Base-by-base conservation (phyloP, 2,888 invertebrate genomes). In the Macrosoma leucophasiata region DNA sequence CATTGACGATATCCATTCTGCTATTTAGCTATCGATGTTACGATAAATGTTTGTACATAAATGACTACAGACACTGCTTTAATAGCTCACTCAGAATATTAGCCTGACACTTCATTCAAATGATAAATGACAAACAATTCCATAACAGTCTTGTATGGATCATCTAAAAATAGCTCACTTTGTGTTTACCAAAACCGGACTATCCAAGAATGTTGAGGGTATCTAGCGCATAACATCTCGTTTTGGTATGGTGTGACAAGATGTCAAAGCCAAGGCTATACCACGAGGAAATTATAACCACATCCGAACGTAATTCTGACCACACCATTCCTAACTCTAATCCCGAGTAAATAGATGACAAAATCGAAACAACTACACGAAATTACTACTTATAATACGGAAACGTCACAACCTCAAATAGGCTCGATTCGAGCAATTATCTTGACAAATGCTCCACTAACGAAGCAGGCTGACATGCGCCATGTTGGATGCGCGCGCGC, bases 381-480 rank as follows among this genome's bases (percentile, higher is more conserved):
- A n/a, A n/a, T n/a, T n/a, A n/a, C n/a, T 59, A 56, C 62, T 63
- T 58, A 62, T 63, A 60, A 69, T 58, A 63, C 69, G 71, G 69
- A 76, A 73, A 70, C 58, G 65, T 71, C 69, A 60, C 55, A 59
- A 55, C 59, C 58, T 61, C 57, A 65, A 73, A 71, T 63, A n/a
- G 68, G 68, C 52, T 55, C 40, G 47, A 62, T 66, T 65, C 60
- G 57, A 62, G 68, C 73, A 74, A 76, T 76, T 76, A 74, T 74
- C 70, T 72, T 74, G 72, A 77, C 77, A 76, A 79, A 79, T 77
- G 70, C 65, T 63, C 58, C 46, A 57, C 75, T 78, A 78, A 76
- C 71, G 77, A 77, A 75, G 63, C 48, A 44, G 43, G 48, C 52
- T 62, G 65, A 63, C 63, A 56, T 50, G 52, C 57, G 56, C 58